These are phyloP conservation scores for Anser cygnoides DNA, from an alignment of 2,113 vertebrate species.

Conservation along the genomic window DNA sequence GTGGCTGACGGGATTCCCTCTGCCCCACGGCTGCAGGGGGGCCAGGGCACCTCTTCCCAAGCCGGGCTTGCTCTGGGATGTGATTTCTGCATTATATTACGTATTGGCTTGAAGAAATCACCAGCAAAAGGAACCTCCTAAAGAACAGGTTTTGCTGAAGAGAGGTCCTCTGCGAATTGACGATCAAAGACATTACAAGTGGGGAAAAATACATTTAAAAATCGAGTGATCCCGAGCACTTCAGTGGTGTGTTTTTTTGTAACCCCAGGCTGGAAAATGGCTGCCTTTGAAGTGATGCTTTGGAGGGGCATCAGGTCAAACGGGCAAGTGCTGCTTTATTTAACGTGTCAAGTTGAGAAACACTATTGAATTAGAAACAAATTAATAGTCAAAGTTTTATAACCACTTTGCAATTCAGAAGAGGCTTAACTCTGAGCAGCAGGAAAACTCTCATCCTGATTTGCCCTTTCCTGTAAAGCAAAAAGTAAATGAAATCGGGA, in stretches of 20 bases:
- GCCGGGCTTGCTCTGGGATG: too few species aligned
- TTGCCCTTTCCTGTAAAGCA: neutral
- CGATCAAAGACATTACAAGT: neutral
- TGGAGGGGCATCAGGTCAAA: neutral
- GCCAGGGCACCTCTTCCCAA: too few species aligned
- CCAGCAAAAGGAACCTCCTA: neutral
- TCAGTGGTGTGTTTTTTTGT: neutral
- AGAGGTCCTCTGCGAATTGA: neutral
- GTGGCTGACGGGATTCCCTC: neutral
- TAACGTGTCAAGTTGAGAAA: neutral
- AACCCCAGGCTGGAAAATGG: neutral
- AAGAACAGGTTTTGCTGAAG: neutral
- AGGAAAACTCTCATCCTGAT: neutral
- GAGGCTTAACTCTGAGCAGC: neutral
- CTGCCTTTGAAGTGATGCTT: neutral
- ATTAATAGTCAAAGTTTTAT: neutral
- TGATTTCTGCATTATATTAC: neutral
- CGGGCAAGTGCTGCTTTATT: neutral
- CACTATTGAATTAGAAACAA: neutral
- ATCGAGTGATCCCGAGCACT: neutral
- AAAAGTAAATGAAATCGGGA: neutral
- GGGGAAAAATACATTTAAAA: neutral
- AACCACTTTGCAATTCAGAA: neutral
- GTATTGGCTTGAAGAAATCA: neutral
- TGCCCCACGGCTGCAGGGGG: neutral